These are phyloP conservation scores for Oxygymnocypris stewartii DNA, from an alignment of 2,113 vertebrate genomes.

Conservation along the genomic window DNA sequence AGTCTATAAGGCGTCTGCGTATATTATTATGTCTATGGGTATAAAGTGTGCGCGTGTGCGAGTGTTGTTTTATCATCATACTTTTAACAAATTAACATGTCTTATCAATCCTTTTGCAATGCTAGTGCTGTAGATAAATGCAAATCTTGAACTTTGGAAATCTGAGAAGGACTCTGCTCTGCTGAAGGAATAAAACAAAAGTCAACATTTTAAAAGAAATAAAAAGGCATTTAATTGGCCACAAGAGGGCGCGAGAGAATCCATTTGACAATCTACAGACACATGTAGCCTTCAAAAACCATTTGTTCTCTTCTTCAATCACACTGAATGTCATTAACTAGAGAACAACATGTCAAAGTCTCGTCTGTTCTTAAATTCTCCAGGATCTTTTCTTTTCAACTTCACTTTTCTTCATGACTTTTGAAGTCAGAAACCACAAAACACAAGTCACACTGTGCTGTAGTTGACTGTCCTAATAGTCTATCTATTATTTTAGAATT, in stretches of 20 bases:
- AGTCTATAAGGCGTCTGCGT: too few species aligned
- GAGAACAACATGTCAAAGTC: not conserved
- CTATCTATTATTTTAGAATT: not conserved
- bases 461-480: not conserved
- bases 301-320: not conserved
- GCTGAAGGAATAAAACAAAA: constrained; percentile 17
- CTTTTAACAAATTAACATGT: too few species aligned
- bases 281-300: not conserved
- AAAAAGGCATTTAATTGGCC: not conserved
- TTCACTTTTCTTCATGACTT: not conserved
- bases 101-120: not conserved
- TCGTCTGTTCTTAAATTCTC: not conserved
- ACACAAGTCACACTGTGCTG: not conserved
- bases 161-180: not conserved
- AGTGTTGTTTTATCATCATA: too few species aligned
- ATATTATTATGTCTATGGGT: too few species aligned
- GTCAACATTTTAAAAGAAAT: not conserved
- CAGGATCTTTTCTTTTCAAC: not conserved
- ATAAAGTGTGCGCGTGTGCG: too few species aligned
- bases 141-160: not conserved
- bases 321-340: not conserved
- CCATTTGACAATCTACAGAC: not conserved
- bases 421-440: not conserved
- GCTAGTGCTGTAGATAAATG: not conserved
- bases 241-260: constrained; percentile 10